Base-by-base conservation (phyloP, 1,140 invertebrate genomes). In the Cepaea nemoralis region DNA sequence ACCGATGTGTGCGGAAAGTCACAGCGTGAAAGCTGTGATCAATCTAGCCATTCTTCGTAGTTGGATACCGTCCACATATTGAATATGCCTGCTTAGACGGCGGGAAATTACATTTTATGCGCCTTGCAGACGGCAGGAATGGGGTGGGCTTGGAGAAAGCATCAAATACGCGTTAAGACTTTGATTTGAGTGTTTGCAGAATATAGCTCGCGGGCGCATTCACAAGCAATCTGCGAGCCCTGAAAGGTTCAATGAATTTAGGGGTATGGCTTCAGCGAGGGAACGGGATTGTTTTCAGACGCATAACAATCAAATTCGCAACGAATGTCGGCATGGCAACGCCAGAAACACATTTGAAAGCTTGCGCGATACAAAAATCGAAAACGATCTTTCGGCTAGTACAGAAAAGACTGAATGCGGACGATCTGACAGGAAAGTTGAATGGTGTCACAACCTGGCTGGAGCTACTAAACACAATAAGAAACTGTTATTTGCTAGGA, bases 81-180 rank as follows among this genome's bases (percentile, higher is more conserved):
- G 37, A 71, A 40, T 71, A 71, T 71, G 59, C 59, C 50, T 63
- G 59, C 59, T 63, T 63, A 63, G 59, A 16, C 2, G 6, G 59
- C n/a, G 59, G 59, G 59, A 63, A 63, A 63, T 63, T 63, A 31
- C 59, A 63, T 63, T 63, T 63, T 31, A 63, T 63, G 59, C 59
- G 27, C 59, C 27, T 5, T 31, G 59, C 59, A 3, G 27, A 63
- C 6, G 59, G 59, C 59, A 31, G 59, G 59, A 63, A 27, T 63
- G 22, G 5, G 59, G 27, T 31, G 59, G 59, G 59, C 10, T 63
- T 63, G 59, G 59, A 63, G 59, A 63, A 63, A 63, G 10, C 27
- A 63, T 63, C 59, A 63, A 63, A 63, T 63, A 63, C 59, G 33
- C 59, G 59, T 63, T 63, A 63, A 27, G n/a, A 31, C 59, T 63